Evolutionary conservation across 2,888 invertebrate genomes (phyloP).

Genomic region (Eristalis tenax): DNA sequence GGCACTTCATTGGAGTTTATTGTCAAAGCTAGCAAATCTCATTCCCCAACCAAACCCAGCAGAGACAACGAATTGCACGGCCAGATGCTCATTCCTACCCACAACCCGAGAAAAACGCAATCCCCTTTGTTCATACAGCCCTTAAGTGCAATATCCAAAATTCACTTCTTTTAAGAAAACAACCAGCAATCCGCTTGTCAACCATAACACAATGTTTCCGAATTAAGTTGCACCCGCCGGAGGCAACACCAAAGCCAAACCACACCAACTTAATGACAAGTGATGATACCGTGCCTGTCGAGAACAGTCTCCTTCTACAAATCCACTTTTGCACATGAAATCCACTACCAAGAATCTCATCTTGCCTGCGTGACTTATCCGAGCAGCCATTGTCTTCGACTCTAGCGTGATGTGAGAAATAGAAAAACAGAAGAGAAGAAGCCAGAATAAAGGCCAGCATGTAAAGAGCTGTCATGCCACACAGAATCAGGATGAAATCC

Average conservation of each 20-base stretch:
- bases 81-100: too few relatives aligned
- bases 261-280: slow-evolving; percentile 24
- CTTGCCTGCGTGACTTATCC: slow-evolving; percentile 56
- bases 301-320: slow-evolving; percentile 20
- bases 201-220: slow-evolving; percentile 11
- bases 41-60: not conserved
- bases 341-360: slow-evolving; percentile 33
- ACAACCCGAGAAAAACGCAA: not conserved
- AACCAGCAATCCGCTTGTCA: not conserved
- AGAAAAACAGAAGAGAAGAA: not conserved
- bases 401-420: not conserved
- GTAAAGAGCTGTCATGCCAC: slow-evolving; percentile 6
- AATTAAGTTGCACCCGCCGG: slow-evolving; percentile 4
- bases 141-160: slow-evolving; percentile 24
- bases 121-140: not conserved
- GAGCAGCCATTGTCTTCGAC: slow-evolving; percentile 24
- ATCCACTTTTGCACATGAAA: slow-evolving; percentile 59
- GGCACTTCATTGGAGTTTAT: too few relatives aligned
- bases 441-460: not conserved
- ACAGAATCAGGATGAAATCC: slow-evolving; percentile 36
- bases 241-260: slow-evolving; percentile 18
- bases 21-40: not conserved
- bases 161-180: slow-evolving; percentile 42
- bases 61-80: too few relatives aligned
- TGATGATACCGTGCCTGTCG: slow-evolving; percentile 43